Evolutionary conservation across 2,888 invertebrate genomes (phyloP), one percentile per base, ranked within the genome.

Genomic region (Tetramorium bicarinatum): DNA sequence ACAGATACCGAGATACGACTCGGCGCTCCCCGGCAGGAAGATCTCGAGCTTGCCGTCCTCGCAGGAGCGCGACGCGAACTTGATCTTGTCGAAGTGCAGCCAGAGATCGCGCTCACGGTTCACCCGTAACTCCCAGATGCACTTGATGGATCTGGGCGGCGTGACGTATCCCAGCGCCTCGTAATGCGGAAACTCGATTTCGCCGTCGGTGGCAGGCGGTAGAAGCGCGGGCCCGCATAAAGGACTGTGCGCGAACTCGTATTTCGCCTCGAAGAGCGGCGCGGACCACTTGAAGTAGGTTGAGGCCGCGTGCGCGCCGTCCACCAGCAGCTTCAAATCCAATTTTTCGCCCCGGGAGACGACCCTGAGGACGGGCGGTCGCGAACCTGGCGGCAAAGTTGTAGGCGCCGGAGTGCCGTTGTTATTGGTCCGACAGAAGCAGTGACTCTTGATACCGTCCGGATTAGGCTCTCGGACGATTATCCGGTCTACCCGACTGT

Each of bases 201-300:
- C 98, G 0, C 98, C 98, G 91, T 98, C 98, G 0, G 97, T 97
- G 0, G 97, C 96, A 0, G 98, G 97, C 9, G 97, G 97, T 67
- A 98, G 95, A 4, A 97, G 96, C 0, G 98, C 97, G 0, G 98
- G 98, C 0, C 98, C 98, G 93, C 98, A 98, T 0, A 98, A 95
- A 0, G 98, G 98, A 0, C 98, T 98, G 91, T 98, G 98, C 1
- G 98, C 98, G 92, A 98, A 98, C 93, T 98, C 98, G 93, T 98
- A 99, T 7, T 96, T 96, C 0, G 98, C 98, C 94, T 98, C 97
- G 93, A 98, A 98, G 6, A 98, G 95, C 0, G 98, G 97, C 52
- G 97, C 96, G 3, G 97, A 96, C 92, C 98, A 97, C 94, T 98
- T 98, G 95, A 98, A 98, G 94, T 98, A 98, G 76, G 97, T 98